Base-by-base conservation (phyloP, 2,113 vertebrate genomes). In the Casuarius casuarius region DNA sequence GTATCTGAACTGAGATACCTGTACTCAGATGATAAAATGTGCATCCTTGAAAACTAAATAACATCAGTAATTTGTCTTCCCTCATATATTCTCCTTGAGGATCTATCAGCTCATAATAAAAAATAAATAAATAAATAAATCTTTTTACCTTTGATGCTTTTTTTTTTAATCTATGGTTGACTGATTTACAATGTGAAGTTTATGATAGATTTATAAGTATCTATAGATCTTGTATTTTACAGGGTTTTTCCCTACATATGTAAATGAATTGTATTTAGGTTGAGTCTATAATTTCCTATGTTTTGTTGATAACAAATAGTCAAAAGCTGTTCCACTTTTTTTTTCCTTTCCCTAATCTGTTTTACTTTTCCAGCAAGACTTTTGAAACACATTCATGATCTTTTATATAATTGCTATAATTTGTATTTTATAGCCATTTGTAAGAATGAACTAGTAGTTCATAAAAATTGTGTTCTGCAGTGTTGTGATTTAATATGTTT, bases 231-330 rank as follows among this genome's bases (percentile, higher is more conserved):
- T 29, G 2, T 48, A 67, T 68, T 89, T 82, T n/a, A 18, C 19
- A 66, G 65, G 5, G 0, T 7, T 0, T 13, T 75, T 59, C 62
- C 56, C 2, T 22, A 28, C 4, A 2, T 51, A 21, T 83, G 72
- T 76, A 76, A 44, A 44, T 70, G 13, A 92, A 76, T 79, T 87
- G 12, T 38, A 35, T 52, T 72, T 72, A 46, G 56, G 75, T 81
- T n/a, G 51, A 35, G 12, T 90, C 23, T 40, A 14, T 25, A 5
- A 19, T 71, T 21, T 75, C 68, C 71, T 17, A 26, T 3, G 10
- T 33, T 59, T 59, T 59, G 17, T 63, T 65, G 63, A 48, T 81
- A 70, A 46, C 19, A 77, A 46, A 46, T 40, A 65, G 3, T 19
- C 49, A 61, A 12, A 79, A 49, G 6, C 66, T 62, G 0, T 3